Percentiles rank a stretch among this genome's conserved stretches.
phyloP scores from a whole-genome alignment of 92 coral and sea anemone species.

The Porites rus region DNA sequence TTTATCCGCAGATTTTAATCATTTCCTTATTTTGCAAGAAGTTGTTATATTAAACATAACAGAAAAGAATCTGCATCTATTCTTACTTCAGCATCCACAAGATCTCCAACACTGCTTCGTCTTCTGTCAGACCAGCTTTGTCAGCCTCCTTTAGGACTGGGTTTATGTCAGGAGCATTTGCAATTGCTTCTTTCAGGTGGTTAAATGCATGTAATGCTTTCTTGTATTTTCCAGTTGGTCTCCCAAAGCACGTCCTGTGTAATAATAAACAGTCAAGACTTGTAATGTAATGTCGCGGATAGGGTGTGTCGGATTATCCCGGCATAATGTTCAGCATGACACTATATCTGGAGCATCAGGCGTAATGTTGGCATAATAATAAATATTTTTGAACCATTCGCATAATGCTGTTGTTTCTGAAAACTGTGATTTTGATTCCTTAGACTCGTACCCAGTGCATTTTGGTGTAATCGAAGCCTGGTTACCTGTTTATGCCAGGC shows the following conservation, averaged over 20 bases:
- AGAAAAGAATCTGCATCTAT: not conserved
- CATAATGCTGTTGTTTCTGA: slow-evolving; percentile 5
- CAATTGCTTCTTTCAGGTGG: slow-evolving; percentile 81
- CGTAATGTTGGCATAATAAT: not conserved
- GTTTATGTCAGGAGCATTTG: slow-evolving; percentile 76
- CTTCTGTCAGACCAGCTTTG: slow-evolving; percentile 73
- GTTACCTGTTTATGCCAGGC: not conserved
- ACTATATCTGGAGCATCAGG: slow-evolving; percentile 1
- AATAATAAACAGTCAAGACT: not conserved
- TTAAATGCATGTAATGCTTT: slow-evolving; percentile 85
- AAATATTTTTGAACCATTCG: not conserved
- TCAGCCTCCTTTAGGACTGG: slow-evolving; percentile 71
- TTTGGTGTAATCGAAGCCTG: too few species aligned
- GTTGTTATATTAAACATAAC: too few species aligned
- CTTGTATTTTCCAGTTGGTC: slow-evolving; percentile 77
- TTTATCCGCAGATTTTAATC: too few species aligned
- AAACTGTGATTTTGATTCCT: not conserved
- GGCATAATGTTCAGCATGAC: not conserved
- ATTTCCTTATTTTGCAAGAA: too few species aligned
- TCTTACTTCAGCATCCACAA: slow-evolving; percentile 87
- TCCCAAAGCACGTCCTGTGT: slow-evolving; percentile 76
- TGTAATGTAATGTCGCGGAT: not conserved
- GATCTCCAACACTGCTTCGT: slow-evolving; percentile 83
- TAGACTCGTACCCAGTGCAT: too few species aligned
- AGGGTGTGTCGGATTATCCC: not conserved